These are phyloP conservation scores for Gopherus flavomarginatus DNA, from an alignment of 2,113 vertebrate species.

Conservation along the genomic window DNA sequence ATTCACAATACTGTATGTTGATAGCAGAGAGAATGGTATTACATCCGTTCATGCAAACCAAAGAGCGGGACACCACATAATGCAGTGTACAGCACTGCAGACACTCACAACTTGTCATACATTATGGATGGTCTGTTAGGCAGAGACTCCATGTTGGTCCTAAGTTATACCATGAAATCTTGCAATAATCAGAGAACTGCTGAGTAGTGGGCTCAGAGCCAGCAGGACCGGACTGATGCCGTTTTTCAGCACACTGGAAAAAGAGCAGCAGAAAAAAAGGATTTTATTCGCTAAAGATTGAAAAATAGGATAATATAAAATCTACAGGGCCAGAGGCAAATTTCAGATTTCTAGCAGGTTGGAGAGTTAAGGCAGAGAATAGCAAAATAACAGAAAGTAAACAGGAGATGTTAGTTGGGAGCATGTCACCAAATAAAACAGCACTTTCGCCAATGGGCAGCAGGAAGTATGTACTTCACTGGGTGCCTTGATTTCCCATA, in stretches of 20 bases:
- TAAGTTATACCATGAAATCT: conserved; percentile 17
- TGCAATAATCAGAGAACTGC: neutral
- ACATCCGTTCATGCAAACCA: neutral
- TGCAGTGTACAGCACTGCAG: accelerated
- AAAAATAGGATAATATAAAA: conserved; percentile 77
- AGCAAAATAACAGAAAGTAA: conserved; percentile 65
- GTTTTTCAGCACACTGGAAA: conserved; percentile 21
- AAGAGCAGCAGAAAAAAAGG: conserved; percentile 34
- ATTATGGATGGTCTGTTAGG: neutral
- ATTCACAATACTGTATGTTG: accelerated
- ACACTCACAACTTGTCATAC: neutral
- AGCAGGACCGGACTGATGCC: neutral
- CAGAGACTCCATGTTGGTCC: no score
- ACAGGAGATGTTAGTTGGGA: conserved; percentile 55
- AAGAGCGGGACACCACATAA: neutral
- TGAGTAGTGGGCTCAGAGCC: neutral
- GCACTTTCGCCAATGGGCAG: neutral
- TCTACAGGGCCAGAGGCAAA: conserved; percentile 63
- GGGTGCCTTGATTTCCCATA: neutral
- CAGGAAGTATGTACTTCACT: neutral
- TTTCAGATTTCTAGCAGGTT: conserved; percentile 62
- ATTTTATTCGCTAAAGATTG: conserved; percentile 62
- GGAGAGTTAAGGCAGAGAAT: conserved; percentile 27
- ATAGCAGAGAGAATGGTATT: neutral
- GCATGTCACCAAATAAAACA: conserved; percentile 28